Conservation (phyloP, 1,140 invertebrate genomes). For the Drosophila athabasca region DNA sequence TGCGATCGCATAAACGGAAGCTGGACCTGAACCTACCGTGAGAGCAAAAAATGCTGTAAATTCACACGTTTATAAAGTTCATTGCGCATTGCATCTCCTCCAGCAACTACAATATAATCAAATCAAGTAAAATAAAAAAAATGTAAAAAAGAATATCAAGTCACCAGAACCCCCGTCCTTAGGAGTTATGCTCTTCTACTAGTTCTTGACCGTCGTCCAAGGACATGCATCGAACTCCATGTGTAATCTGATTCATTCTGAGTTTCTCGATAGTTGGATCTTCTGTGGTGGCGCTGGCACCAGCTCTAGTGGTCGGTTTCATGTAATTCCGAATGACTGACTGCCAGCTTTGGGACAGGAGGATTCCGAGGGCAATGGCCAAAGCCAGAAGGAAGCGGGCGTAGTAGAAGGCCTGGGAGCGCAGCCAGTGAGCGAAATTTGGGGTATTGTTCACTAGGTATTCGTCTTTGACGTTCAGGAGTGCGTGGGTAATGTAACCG, state of each 20-base stretch:
- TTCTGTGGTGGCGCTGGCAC: no score
- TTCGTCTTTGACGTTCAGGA: slow-evolving; percentile 8
- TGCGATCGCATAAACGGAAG: no score
- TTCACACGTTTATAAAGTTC: slow-evolving; percentile 2
- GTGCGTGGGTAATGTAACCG: slow-evolving; percentile 9
- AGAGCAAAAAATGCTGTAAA: background rate
- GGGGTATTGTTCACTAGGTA: slow-evolving; percentile 29
- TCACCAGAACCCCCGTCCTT: background rate
- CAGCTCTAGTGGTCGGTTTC: background rate
- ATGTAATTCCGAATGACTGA: background rate
- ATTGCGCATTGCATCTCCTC: no score
- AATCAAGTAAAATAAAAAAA: slow-evolving; percentile 20
- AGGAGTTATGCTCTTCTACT: background rate
- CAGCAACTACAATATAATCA: slow-evolving; percentile 38
- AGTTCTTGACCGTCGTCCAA: background rate
- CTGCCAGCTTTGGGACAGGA: background rate
- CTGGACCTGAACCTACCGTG: slow-evolving; percentile 28
- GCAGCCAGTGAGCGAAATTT: slow-evolving; percentile 22
- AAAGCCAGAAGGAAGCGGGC: slow-evolving; percentile 27
- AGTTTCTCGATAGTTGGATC: no score
- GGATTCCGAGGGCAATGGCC: slow-evolving; percentile 1
- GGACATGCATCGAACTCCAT: no score
- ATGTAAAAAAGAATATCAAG: background rate
- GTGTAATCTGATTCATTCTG: no score
- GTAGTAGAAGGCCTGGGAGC: slow-evolving; percentile 15